Percentiles rank a stretch among this genome's conserved stretches.
phyloP scores from a whole-genome alignment of 2,113 vertebrate genomes.

The Coptodon rendalli region DNA sequence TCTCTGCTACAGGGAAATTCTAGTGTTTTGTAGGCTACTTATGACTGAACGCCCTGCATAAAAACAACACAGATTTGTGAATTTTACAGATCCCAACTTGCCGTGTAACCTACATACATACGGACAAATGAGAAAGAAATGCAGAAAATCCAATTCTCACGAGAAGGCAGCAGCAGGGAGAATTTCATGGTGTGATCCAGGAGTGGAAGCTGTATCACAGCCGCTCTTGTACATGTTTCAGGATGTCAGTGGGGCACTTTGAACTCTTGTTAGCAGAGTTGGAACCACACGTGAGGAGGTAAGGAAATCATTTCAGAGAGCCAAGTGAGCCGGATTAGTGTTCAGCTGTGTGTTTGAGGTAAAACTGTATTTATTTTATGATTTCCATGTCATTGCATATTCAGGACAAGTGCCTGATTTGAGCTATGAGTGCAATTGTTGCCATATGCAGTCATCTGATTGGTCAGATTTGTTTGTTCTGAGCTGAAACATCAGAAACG shows the following conservation, averaged over 20 bases:
- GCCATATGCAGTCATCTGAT: neutral
- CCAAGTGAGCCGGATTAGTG: neutral
- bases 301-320: neutral
- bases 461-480: fast-evolving
- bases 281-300: neutral
- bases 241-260: neutral
- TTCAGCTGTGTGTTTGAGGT: neutral
- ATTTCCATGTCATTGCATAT: neutral
- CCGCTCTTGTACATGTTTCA: neutral
- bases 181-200: neutral
- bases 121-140: neutral
- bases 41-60: neutral
- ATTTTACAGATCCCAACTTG: neutral
- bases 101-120: neutral
- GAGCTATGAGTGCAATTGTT: neutral
- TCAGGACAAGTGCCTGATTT: neutral
- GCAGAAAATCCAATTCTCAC: neutral
- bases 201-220: neutral
- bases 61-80: neutral
- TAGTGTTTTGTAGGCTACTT: neutral
- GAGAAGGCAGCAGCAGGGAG: neutral
- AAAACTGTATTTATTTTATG: neutral
- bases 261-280: neutral
- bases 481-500: fast-evolving
- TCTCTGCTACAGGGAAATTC: neutral